Percentiles rank a stretch among this genome's conserved stretches.
Conservation (phyloP, 2,797 vertebrate genomes). For the Crypturellus tataupa region DNA sequence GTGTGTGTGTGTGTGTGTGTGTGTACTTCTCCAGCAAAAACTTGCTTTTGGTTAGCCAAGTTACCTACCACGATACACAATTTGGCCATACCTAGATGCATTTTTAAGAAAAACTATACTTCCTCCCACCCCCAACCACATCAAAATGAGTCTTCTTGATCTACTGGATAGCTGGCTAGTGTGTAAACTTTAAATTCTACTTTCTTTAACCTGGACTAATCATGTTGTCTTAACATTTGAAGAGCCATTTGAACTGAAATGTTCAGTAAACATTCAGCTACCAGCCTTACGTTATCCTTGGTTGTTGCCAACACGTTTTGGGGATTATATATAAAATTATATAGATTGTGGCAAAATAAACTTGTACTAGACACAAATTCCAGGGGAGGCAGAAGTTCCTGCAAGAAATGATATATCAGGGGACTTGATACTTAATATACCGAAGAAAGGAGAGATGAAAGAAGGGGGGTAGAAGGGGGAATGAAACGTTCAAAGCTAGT, state of each 20-base stretch:
- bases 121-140: background rate
- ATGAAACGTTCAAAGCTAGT: background rate
- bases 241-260: background rate
- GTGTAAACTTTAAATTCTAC: background rate
- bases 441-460: background rate
- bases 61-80: background rate
- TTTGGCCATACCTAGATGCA: background rate
- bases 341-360: background rate
- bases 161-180: background rate
- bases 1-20: too few relatives aligned
- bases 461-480: background rate
- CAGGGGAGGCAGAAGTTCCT: background rate
- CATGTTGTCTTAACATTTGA: fast-evolving
- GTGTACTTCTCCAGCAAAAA: too few relatives aligned
- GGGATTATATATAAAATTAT: background rate
- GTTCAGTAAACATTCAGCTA: background rate
- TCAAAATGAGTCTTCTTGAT: background rate
- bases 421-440: background rate
- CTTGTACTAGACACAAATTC: fast-evolving
- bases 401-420: fast-evolving
- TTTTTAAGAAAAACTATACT: background rate
- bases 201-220: background rate
- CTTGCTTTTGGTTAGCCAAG: background rate
- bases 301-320: background rate
- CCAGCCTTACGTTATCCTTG: background rate